These are phyloP conservation scores for Desmophyllum pertusum DNA, from an alignment of 92 coral and sea anemone species.

Conservation along the genomic window DNA sequence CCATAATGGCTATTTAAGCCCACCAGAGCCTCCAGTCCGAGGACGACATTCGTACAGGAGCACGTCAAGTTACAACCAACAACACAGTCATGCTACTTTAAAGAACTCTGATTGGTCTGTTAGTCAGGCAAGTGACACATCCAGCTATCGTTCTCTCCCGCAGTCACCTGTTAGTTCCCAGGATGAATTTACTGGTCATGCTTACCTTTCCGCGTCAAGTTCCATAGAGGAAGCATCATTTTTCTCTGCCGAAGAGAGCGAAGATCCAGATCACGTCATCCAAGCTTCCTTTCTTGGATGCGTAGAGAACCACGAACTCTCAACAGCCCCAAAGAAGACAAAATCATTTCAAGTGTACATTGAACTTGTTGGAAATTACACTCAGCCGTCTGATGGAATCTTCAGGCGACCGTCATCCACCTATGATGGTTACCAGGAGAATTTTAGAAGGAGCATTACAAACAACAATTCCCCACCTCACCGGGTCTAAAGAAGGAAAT, in stretches of 20 bases:
- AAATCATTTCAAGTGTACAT: slow-evolving; percentile 91
- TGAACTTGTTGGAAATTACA: slow-evolving; percentile 87
- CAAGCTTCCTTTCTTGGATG: slow-evolving; percentile 76
- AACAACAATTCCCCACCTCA: slow-evolving; percentile 50
- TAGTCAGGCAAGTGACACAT: slow-evolving; percentile 63
- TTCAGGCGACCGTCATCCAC: slow-evolving; percentile 91
- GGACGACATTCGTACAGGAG: slow-evolving; percentile 27
- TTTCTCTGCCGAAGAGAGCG: slow-evolving; percentile 77
- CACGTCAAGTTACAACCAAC: slow-evolving; percentile 22
- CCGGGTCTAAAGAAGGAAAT: slow-evolving; percentile 33
- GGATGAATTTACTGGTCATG: slow-evolving; percentile 51
- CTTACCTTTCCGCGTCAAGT: slow-evolving; percentile 73
- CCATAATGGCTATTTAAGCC: slow-evolving; percentile 59
- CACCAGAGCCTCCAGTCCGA: slow-evolving; percentile 48
- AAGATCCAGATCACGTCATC: slow-evolving; percentile 72
- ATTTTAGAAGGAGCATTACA: slow-evolving; percentile 62
- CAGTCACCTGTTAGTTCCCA: slow-evolving; percentile 71
- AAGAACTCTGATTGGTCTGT: slow-evolving; percentile 74
- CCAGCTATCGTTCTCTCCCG: slow-evolving; percentile 59
- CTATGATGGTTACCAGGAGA: slow-evolving; percentile 86
- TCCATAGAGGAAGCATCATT: slow-evolving; percentile 76
- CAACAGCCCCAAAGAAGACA: slow-evolving; percentile 61
- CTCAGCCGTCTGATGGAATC: slow-evolving; percentile 87
- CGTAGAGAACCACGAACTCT: slow-evolving; percentile 70
- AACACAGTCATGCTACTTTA: slow-evolving; percentile 34